Evolutionary conservation across 2,888 invertebrate genomes (phyloP).

Genomic region (Lasiommata megera): DNA sequence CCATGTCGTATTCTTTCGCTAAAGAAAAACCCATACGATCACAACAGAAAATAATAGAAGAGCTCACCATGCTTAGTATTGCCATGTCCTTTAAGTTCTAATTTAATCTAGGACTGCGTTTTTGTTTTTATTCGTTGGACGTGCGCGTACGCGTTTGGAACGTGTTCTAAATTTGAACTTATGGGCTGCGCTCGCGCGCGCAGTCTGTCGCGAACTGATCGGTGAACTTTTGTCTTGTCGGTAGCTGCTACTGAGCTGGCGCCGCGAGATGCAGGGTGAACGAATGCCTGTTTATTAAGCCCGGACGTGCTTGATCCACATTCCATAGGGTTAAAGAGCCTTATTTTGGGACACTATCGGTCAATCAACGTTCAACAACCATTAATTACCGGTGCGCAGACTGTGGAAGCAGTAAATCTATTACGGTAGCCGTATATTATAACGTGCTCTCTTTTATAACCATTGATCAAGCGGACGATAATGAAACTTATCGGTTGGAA

Average conservation of each 20-base stretch:
- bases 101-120: constrained; percentile 66
- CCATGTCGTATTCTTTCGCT: too few relatives aligned
- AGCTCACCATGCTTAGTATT: constrained; percentile 58
- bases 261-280: constrained; percentile 45
- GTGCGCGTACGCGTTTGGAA: constrained; percentile 30
- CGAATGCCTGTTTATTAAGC: constrained; percentile 51
- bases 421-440: background rate
- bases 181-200: constrained; percentile 53
- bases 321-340: constrained; percentile 56
- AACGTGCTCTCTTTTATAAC: background rate
- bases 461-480: background rate
- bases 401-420: constrained; percentile 22
- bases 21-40: too few relatives aligned
- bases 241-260: constrained; percentile 41
- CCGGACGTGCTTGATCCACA: constrained; percentile 52
- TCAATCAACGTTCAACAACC: constrained; percentile 41
- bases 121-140: constrained; percentile 43
- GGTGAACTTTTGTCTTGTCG: constrained; percentile 52
- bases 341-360: constrained; percentile 60
- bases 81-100: constrained; percentile 62
- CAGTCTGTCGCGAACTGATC: constrained; percentile 59
- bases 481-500: background rate
- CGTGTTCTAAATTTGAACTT: constrained; percentile 43
- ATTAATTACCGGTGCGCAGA: constrained; percentile 11
- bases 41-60: background rate